Conservation (phyloP, 2,797 vertebrate genomes). For the Sebastes aleutianus region DNA sequence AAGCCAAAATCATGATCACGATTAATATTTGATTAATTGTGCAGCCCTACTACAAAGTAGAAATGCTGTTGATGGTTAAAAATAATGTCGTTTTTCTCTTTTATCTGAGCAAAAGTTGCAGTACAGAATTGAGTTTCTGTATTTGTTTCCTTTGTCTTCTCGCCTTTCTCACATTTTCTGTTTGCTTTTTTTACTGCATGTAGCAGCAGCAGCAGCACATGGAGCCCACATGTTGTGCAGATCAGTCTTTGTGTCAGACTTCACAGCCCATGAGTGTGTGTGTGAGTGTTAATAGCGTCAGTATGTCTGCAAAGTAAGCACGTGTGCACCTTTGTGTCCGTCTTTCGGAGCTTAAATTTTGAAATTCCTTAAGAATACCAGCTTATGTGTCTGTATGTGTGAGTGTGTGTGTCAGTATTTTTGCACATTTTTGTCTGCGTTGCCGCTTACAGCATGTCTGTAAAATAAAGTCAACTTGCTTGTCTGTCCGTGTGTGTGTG, state of each 20-base stretch:
- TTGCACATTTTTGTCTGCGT: not conserved
- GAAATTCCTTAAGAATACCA: not conserved
- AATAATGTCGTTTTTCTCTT: not conserved
- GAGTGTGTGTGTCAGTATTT: conserved; percentile 2
- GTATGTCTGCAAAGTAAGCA: conserved; percentile 4
- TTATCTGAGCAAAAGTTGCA: not conserved
- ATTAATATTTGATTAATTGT: too few relatives aligned
- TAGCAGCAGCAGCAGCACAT: conserved; percentile 56
- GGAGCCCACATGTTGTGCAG: conserved; percentile 64
- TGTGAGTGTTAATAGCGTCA: conserved; percentile 1
- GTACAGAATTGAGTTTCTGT: not conserved
- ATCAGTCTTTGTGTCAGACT: conserved; percentile 54
- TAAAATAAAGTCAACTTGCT: not conserved
- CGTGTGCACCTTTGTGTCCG: not conserved
- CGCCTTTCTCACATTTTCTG: not conserved
- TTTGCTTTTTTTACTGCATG: not conserved
- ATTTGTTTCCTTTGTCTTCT: not conserved
- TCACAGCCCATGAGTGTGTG: not conserved
- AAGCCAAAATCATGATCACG: too few relatives aligned
- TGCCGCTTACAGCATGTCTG: conserved; percentile 17
- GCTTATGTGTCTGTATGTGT: not conserved
- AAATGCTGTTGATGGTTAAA: not conserved
- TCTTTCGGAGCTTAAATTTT: not conserved
- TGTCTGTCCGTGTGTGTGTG: not conserved
- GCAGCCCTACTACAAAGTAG: too few relatives aligned